Evolutionary conservation across 2,113 vertebrate species (phyloP), one percentile per base, ranked within the genome.

Genomic region (Semnornis frantzii): DNA sequence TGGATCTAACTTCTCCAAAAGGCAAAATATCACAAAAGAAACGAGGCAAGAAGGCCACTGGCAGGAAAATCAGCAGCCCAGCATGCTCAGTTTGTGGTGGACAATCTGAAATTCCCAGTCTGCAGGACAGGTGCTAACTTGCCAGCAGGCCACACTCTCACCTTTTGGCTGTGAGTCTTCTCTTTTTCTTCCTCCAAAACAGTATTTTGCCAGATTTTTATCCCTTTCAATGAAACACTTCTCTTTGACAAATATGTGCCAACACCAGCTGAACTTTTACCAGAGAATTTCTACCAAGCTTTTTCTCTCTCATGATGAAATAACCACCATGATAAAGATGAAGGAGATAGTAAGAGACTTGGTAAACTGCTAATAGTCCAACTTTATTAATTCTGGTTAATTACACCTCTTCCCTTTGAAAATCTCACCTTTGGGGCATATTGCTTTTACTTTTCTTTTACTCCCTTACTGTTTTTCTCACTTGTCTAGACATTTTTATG

Each of bases 341-440:
- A 82, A 27, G 6, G 52, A 85, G 37, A 63, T 48, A 9, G 42
- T 65, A 78, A 87, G 74, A 91, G 50, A 63, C 42, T 60, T 28
- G 77, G 34, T 57, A 85, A 91, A 76, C 8, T 82, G 5, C 44
- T 77, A 68, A 31, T 10, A 85, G 30, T 50, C 23, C 37, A 78
- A 58, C 7, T 58, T 50, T 65, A 85, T 83, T 92, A 85, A 89
- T 4, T 75, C 10, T 46, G 39, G 7, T 42, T 90, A 89, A 91
- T 42, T 85, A 71, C 16, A 66, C 14, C 50, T 15, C 37, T 71
- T 83, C 39, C 24, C 76, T 94, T 92, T 94, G 76, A 95, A 92
- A 92, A 83, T 72, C 39, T 94, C 76, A 80, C 69, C 89, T 95
- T 78, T 92, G 57, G 30, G 76, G 37, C 76, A 91, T n/a, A 44